Conservation (phyloP, 1,140 invertebrate species). For the Cyclargus thomasi region DNA sequence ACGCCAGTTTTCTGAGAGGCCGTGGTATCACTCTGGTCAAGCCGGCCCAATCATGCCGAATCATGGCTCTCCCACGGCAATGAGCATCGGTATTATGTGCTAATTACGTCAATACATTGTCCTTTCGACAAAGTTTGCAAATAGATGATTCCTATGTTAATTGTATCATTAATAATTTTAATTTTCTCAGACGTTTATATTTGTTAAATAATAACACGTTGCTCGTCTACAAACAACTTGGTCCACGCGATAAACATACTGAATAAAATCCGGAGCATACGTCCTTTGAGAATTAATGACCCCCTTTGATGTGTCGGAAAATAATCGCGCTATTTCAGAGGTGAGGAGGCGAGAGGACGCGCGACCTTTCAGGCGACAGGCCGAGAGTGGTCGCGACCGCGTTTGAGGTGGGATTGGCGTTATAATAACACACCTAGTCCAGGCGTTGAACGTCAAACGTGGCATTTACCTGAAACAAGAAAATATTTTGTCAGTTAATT, state of each 20-base stretch:
- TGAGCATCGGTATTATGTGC: too few relatives aligned
- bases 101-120: too few relatives aligned
- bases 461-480: slow-evolving; percentile 32
- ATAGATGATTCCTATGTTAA: too few relatives aligned
- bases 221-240: background rate
- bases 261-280: slow-evolving; percentile 41
- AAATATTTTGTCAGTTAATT: slow-evolving; percentile 19
- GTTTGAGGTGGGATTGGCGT: slow-evolving; percentile 42
- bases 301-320: slow-evolving; percentile 65
- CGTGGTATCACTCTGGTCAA: too few relatives aligned
- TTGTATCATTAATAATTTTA: too few relatives aligned
- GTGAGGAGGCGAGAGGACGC: slow-evolving; percentile 29
- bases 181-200: too few relatives aligned
- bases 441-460: slow-evolving; percentile 29
- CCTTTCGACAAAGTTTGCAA: too few relatives aligned
- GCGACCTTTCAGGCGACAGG: background rate
- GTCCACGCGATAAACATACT: slow-evolving; percentile 30
- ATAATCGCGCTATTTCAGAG: slow-evolving; percentile 56
- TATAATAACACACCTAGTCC: slow-evolving; percentile 50
- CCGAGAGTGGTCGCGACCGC: slow-evolving; percentile 8
- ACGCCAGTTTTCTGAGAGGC: too few relatives aligned
- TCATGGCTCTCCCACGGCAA: too few relatives aligned
- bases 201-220: too few relatives aligned
- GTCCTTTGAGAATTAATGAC: slow-evolving; percentile 57
- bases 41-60: too few relatives aligned